Evolutionary conservation across 1,140 invertebrate species (phyloP).

Genomic region (Lineus longissimus): DNA sequence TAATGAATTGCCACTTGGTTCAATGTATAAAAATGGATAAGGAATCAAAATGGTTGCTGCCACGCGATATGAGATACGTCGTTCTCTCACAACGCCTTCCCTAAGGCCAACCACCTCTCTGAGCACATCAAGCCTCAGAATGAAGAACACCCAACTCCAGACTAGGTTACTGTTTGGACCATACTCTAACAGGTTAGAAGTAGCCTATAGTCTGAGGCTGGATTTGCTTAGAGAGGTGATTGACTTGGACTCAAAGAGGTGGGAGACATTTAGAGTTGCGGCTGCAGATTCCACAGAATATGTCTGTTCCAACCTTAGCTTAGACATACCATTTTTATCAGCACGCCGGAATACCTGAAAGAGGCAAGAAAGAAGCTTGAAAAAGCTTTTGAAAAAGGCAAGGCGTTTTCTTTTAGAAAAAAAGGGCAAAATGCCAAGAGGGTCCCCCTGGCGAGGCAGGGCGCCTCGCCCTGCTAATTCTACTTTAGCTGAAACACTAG

Average conservation of each 20-base stretch:
- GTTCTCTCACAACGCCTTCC: neutral
- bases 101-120: neutral
- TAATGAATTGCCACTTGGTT: too few relatives aligned
- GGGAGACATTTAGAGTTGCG: conserved; percentile 6
- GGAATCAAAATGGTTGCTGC: neutral
- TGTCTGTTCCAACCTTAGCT: neutral
- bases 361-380: conserved; percentile 5
- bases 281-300: too few relatives aligned
- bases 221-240: neutral
- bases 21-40: neutral
- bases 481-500: too few relatives aligned
- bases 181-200: neutral
- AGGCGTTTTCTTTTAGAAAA: too few relatives aligned
- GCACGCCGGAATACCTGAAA: conserved; percentile 44
- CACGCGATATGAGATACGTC: neutral
- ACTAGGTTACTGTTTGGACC: neutral
- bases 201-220: neutral
- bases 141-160: neutral
- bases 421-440: too few relatives aligned
- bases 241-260: neutral
- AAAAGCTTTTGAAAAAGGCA: too few relatives aligned
- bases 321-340: conserved; percentile 41
- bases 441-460: too few relatives aligned
- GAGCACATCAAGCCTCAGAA: neutral
- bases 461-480: too few relatives aligned